Base-by-base conservation (phyloP, 1,140 invertebrate species). In the Parapsyche elsis region DNA sequence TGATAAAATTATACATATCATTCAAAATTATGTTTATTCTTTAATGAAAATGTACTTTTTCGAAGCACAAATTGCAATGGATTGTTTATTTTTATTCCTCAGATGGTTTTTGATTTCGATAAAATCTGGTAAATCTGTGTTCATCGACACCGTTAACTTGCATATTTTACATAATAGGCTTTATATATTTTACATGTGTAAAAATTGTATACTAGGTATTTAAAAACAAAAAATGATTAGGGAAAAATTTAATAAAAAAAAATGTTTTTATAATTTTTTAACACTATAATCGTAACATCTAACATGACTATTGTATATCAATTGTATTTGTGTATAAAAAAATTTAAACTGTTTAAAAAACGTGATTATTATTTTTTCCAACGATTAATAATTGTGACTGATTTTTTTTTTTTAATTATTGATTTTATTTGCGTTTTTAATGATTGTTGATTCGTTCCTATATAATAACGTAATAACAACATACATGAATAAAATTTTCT, bases 401-500 rank as follows among this genome's bases (percentile, higher is more conserved):
- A 80, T 76, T 82, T 78, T 75, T 81, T 71, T 79, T 78, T 82
- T 79, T 53, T 78, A 80, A 26, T 59, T 61, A 77, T 64, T 77
- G 59, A 80, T 82, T 82, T 82, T 80, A 80, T 82, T 82, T 82
- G 81, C 78, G 77, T 80, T 80, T 81, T 78, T 59, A 78, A 73
- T 24, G 9, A 81, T 79, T 77, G 73, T 81, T 80, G 70, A 78
- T 80, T 80, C 73, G 61, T 70, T 74, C 71, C 59, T 78, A 82
- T n/a, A n/a, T 46, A 30, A 79, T 78, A 64, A 61, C 71, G 76
- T 71, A 77, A 59, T 53, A 53, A 53, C 78, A 82, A 78, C 38
- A 64, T 78, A 82, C 76, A 57, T 78, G 30, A 82, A 80, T 82
- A 82, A 82, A 79, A 78, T 82, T 82, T 82, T 82, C 71, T 82